phyloP scores from a whole-genome alignment of 2,113 vertebrate species.

The Phycodurus eques region DNA sequence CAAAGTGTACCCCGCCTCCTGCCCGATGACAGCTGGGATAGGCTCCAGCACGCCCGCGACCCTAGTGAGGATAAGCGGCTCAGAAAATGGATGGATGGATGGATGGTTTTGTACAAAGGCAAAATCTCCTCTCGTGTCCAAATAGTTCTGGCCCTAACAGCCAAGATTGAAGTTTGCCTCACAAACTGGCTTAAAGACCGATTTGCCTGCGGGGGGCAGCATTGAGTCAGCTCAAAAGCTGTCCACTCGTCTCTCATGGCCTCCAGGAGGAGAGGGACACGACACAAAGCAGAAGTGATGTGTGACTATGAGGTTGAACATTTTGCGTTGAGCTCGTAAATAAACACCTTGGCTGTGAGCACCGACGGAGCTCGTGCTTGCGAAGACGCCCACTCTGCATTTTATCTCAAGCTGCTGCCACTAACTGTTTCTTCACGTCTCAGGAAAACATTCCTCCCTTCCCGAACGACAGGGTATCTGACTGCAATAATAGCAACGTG shows the following conservation, averaged over 20 bases:
- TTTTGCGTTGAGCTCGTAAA: not conserved
- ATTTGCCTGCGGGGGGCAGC: conserved; percentile 52
- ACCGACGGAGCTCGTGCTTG: not conserved
- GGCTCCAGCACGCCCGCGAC: too few species aligned
- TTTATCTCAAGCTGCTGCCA: not conserved
- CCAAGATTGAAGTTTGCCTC: too few species aligned
- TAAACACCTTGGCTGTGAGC: not conserved
- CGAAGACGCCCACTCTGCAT: not conserved
- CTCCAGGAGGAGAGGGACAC: not conserved
- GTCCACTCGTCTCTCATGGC: not conserved
- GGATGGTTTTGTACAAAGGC: too few species aligned
- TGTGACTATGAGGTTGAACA: not conserved
- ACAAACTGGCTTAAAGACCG: not conserved
- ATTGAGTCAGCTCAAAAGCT: conserved; percentile 38
- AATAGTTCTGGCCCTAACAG: too few species aligned
- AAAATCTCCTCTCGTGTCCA: too few species aligned
- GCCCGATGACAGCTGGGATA: too few species aligned
- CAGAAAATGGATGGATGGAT: too few species aligned
- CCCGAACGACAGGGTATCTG: not conserved
- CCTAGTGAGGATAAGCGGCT: too few species aligned
- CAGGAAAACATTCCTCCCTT: not conserved
- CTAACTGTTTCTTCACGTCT: too few species aligned
- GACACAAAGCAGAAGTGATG: not conserved
- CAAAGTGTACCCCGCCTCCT: too few species aligned
- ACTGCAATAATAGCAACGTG: not conserved